phyloP scores from a whole-genome alignment of 2,113 vertebrate species.

The Columba janthina region DNA sequence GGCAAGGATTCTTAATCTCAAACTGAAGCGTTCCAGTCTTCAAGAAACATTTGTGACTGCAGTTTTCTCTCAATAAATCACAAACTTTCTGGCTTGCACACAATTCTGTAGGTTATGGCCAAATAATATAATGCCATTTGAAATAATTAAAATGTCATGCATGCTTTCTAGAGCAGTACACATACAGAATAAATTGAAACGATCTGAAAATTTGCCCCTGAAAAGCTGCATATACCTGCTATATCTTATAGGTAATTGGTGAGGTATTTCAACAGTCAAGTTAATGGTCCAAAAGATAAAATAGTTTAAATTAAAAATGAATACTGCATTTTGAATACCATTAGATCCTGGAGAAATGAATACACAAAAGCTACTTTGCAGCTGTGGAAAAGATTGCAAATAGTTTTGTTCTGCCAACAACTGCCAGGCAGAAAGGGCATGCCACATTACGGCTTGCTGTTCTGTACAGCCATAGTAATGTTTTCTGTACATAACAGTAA shows the following conservation, averaged over 20 bases:
- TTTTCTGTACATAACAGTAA: conserved; percentile 61
- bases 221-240: not conserved
- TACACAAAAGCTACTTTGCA: conserved; percentile 71
- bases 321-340: conserved; percentile 24
- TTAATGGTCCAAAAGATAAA: not conserved
- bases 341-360: conserved; percentile 53
- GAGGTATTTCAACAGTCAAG: not conserved
- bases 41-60: conserved; percentile 69
- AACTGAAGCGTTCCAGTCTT: conserved; percentile 69
- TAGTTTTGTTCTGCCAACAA: conserved; percentile 69
- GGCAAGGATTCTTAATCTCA: conserved; percentile 39
- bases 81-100: conserved; percentile 52
- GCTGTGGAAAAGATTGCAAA: conserved; percentile 75
- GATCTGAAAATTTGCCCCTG: not conserved
- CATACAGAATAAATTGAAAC: not conserved
- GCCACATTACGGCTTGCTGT: conserved; percentile 43
- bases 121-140: conserved; percentile 53
- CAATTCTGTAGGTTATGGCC: conserved; percentile 3
- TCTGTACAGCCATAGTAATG: conserved; percentile 15
- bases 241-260: not conserved
- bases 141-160: conserved; percentile 41
- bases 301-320: not conserved
- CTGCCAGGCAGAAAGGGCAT: conserved; percentile 61
- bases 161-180: not conserved
- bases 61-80: conserved; percentile 62